These are phyloP conservation scores for Montipora sp. DNA, from an alignment of 64 coral and sea anemone species.

Conservation along the genomic window DNA sequence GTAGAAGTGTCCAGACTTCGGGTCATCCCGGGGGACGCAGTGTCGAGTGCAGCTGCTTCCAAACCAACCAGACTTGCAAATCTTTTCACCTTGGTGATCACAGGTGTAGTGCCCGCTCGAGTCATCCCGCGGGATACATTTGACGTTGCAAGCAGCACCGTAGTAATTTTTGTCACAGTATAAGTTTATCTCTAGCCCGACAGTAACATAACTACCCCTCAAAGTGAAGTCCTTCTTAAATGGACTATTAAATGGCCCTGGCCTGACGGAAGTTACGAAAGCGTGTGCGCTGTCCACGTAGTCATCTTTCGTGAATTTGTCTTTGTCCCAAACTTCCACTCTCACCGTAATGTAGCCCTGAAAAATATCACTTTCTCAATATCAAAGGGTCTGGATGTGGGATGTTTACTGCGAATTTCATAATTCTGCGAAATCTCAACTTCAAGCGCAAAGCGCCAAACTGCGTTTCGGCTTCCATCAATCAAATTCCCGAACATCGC, in stretches of 20 bases:
- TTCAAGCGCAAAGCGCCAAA: no score
- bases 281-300: conserved; percentile 47
- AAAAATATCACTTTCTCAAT: not conserved
- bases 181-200: conserved; percentile 47
- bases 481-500: no score
- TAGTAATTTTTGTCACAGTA: conserved; percentile 77
- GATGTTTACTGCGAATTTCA: no score
- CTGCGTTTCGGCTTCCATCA: no score
- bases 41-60: conserved; percentile 60
- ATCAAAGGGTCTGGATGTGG: no score
- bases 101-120: conserved; percentile 66
- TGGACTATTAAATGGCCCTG: conserved; percentile 13
- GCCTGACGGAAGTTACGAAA: conserved; percentile 8
- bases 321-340: conserved; percentile 78
- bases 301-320: conserved; percentile 51
- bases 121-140: conserved; percentile 64
- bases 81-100: conserved; percentile 41
- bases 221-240: conserved; percentile 20
- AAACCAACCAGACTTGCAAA: conserved; percentile 57
- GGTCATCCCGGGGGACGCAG: conserved; percentile 63
- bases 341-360: conserved; percentile 70
- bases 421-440: no score
- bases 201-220: not conserved
- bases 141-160: conserved; percentile 11
- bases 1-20: conserved; percentile 50